A percentile compares a stretch with the other conserved stretches of the same genome.
Conservation (phyloP, 2,888 invertebrate species). For the Sussaba pulchella region DNA sequence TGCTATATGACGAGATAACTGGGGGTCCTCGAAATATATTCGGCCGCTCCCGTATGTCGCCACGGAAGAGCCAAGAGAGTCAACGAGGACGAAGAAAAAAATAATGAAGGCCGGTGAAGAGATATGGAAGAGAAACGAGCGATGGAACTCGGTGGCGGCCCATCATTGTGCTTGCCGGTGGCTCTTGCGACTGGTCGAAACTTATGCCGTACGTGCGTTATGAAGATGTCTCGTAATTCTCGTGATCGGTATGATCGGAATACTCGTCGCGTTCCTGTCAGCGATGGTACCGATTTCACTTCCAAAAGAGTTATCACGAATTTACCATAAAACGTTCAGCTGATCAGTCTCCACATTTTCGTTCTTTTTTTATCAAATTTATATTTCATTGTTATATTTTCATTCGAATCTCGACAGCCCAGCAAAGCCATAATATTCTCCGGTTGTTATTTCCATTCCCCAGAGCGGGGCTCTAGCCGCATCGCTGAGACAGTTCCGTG, state of each 20-base stretch:
- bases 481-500: conserved; percentile 31
- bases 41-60: conserved; percentile 37
- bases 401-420: conserved; percentile 42
- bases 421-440: conserved; percentile 52
- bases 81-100: conserved; percentile 24
- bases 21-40: conserved; percentile 43
- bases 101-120: conserved; percentile 25
- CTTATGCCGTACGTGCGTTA: conserved; percentile 49
- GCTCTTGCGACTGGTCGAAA: conserved; percentile 6
- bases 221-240: conserved; percentile 66
- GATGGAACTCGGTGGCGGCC: conserved; percentile 59
- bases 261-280: conserved; percentile 63
- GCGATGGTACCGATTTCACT: conserved; percentile 61
- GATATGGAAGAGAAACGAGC: conserved; percentile 40
- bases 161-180: background rate
- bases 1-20: conserved; percentile 48
- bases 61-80: background rate
- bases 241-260: conserved; percentile 65
- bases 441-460: conserved; percentile 63
- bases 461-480: conserved; percentile 19
- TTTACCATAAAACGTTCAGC: conserved; percentile 58
- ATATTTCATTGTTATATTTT: conserved; percentile 20
- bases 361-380: background rate
- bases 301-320: conserved; percentile 63
- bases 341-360: conserved; percentile 23